phyloP scores from a whole-genome alignment of 1,140 invertebrate genomes.

The Temnothorax curvispinosus region DNA sequence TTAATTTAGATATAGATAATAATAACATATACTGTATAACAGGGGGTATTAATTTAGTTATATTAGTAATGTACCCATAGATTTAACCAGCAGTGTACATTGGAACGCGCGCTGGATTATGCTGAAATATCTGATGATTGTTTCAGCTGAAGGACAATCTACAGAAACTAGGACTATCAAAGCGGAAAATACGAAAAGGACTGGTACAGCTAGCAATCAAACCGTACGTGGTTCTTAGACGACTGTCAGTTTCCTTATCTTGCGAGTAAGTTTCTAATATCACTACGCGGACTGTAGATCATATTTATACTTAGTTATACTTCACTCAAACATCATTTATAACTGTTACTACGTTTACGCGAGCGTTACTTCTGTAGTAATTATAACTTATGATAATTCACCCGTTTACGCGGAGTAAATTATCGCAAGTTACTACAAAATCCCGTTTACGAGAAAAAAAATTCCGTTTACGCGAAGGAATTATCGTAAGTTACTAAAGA shows the following conservation, averaged over 20 bases:
- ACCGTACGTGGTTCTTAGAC: conserved; percentile 45
- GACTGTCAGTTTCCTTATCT: background rate
- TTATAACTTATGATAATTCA: no score
- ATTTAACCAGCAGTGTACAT: no score
- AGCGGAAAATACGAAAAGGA: background rate
- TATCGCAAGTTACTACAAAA: no score
- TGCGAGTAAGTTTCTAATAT: conserved; percentile 43
- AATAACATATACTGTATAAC: background rate
- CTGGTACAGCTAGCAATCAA: conserved; percentile 52
- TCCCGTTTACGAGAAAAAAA: no score
- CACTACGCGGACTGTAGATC: background rate
- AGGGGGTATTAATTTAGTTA: background rate
- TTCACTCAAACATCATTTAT: no score
- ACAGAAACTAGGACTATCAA: conserved; percentile 34
- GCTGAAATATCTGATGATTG: conserved; percentile 7
- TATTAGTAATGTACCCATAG: background rate
- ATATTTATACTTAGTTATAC: background rate
- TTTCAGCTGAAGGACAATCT: conserved; percentile 62
- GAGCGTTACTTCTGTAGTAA: no score
- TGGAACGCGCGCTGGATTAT: no score
- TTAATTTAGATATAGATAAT: background rate
- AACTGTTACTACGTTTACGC: background rate
- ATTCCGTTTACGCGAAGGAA: no score
- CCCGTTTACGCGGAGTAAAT: no score
- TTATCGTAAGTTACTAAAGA: no score